A percentile compares a stretch with the other conserved stretches of the same genome.
These are phyloP conservation scores for Spodoptera picta DNA, from an alignment of 2,888 invertebrate genomes.

Conservation along the genomic window DNA sequence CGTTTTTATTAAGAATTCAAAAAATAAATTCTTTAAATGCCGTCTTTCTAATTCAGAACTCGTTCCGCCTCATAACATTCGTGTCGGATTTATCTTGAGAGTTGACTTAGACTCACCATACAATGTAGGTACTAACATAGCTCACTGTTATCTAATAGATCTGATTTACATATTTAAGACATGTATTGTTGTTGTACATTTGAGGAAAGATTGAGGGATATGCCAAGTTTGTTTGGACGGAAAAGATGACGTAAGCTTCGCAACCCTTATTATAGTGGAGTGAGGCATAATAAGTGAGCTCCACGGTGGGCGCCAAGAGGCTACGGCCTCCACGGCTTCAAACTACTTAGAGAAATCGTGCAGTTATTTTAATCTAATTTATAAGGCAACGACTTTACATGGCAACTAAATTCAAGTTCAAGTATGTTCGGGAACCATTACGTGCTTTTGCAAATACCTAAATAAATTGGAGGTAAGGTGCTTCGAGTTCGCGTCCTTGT, in stretches of 20 bases:
- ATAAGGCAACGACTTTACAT: slow-evolving; percentile 45
- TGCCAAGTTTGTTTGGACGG: slow-evolving; percentile 58
- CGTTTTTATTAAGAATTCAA: slow-evolving; percentile 33
- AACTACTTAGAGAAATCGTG: slow-evolving; percentile 51
- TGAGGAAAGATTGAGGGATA: slow-evolving; percentile 42
- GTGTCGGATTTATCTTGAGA: slow-evolving; percentile 20
- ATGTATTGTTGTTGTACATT: slow-evolving; percentile 16
- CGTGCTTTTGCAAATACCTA: not conserved
- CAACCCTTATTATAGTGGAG: slow-evolving; percentile 57
- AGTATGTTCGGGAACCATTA: slow-evolving; percentile 17
- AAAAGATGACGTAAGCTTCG: slow-evolving; percentile 64
- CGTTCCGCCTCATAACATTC: slow-evolving; percentile 23
- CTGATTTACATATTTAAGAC: slow-evolving; percentile 26
- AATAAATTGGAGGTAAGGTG: not conserved
- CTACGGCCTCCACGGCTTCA: slow-evolving; percentile 63
- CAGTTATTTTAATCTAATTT: slow-evolving; percentile 50
- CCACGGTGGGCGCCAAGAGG: slow-evolving; percentile 72
- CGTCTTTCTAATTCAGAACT: slow-evolving; percentile 24
- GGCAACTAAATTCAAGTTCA: slow-evolving; percentile 25
- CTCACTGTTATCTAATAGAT: slow-evolving; percentile 23
- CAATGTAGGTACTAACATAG: slow-evolving; percentile 2
- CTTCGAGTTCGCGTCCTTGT: no score
- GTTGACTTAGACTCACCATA: slow-evolving; percentile 21
- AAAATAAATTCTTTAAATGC: slow-evolving; percentile 20
- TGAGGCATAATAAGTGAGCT: slow-evolving; percentile 52